A percentile compares a stretch with the other conserved stretches of the same genome.
Conservation (phyloP, 2,797 vertebrate species). For the Vespertilio murinus region DNA sequence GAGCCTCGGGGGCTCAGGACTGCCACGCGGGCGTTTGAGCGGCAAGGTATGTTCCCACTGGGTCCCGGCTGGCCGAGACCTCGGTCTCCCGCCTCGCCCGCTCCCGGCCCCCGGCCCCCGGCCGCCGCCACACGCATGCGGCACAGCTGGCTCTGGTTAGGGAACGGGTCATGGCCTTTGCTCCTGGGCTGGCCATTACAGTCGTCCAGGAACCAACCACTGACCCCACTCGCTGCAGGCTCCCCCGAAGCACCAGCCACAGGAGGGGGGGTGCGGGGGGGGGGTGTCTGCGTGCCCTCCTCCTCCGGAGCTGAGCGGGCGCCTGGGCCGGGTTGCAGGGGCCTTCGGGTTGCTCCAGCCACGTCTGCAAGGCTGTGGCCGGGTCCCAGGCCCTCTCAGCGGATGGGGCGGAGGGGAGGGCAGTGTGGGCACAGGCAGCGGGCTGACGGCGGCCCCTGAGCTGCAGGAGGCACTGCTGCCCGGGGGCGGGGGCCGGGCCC, state of each 20-base stretch:
- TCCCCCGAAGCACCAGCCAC: conserved; percentile 54
- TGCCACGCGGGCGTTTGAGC: conserved; percentile 81
- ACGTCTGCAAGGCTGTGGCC: too few relatives aligned
- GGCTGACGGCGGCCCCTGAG: background rate
- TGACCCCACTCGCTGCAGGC: conserved; percentile 55
- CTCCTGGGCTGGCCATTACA: conserved; percentile 63
- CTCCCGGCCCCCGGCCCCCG: background rate
- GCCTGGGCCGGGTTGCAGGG: background rate
- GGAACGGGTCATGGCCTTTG: conserved; percentile 83
- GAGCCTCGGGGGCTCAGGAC: conserved; percentile 80
- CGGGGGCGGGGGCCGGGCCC: background rate
- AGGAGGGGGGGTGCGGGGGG: background rate
- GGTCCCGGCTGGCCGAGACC: conserved; percentile 89
- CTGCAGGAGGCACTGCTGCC: background rate
- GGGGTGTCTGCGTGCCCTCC: background rate
- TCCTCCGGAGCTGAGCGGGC: background rate
- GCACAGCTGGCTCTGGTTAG: conserved; percentile 91
- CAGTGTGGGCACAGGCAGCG: background rate
- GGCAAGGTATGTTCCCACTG: conserved; percentile 85
- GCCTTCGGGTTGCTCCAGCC: background rate
- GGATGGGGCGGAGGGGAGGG: background rate
- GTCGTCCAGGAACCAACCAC: conserved; percentile 47
- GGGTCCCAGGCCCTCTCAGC: background rate
- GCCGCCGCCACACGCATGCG: background rate
- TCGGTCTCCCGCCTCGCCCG: conserved; percentile 82